Percentiles rank a stretch among this genome's conserved stretches.
Conservation (phyloP, 2,113 vertebrate species). For the Harpagus bidentatus region DNA sequence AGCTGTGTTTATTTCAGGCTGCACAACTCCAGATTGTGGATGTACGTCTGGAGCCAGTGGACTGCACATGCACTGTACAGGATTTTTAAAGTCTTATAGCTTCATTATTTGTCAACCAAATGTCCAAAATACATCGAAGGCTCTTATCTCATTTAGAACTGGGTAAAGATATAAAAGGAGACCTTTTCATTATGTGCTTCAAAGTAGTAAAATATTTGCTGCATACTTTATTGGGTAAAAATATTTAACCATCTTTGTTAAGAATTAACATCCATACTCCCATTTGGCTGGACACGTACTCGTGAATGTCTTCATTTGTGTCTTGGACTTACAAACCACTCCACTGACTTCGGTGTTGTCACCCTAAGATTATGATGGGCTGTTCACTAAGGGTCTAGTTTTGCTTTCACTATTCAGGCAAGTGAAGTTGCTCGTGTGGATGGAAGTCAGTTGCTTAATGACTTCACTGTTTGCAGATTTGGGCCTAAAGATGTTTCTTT, state of each 20-base stretch:
- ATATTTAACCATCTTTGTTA: not conserved
- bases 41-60: constrained; percentile 61
- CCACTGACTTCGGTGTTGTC: not conserved
- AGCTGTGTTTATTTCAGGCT: constrained; percentile 78
- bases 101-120: constrained; percentile 12
- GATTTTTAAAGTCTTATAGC: constrained; percentile 47
- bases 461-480: not conserved
- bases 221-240: not conserved
- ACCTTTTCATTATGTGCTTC: not conserved
- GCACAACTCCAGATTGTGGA: constrained; percentile 64
- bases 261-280: not conserved
- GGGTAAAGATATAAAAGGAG: constrained; percentile 1
- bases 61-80: constrained; percentile 13
- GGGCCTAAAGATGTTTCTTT: not conserved
- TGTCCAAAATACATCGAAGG: not conserved
- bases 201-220: not conserved
- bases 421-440: not conserved
- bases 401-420: not conserved
- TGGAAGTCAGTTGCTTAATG: constrained; percentile 1
- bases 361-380: not conserved
- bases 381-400: not conserved
- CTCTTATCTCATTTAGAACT: not conserved
- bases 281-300: not conserved
- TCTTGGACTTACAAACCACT: not conserved
- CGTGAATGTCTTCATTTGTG: not conserved